phyloP scores from a whole-genome alignment of 2,797 vertebrate genomes.

The Rhodeus uyekii region DNA sequence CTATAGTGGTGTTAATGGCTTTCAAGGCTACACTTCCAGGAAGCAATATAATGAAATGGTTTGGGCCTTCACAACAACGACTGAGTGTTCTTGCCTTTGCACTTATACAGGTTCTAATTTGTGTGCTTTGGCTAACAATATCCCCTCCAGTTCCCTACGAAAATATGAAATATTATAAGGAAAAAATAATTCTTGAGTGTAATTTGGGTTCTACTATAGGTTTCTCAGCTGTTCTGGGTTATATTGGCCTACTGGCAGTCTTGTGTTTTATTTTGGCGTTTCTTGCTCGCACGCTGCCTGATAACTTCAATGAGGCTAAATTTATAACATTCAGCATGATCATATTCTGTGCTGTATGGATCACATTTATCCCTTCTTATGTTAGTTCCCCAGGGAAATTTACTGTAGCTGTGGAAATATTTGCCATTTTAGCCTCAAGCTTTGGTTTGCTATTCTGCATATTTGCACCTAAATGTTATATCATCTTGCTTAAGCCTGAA shows the following conservation, averaged over 20 bases:
- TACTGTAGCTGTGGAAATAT: constrained; percentile 62
- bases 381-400: constrained; percentile 62
- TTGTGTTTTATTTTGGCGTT: constrained; percentile 62
- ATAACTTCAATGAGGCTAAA: constrained; percentile 65
- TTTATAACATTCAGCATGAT: constrained; percentile 66
- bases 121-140: constrained; percentile 61
- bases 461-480: constrained; percentile 64
- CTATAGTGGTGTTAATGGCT: constrained; percentile 76
- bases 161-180: constrained; percentile 57
- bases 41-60: constrained; percentile 75
- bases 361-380: constrained; percentile 62
- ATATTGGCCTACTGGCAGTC: constrained; percentile 57
- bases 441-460: constrained; percentile 62
- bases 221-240: constrained; percentile 63
- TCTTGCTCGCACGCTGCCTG: constrained; percentile 58
- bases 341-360: constrained; percentile 64
- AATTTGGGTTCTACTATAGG: constrained; percentile 58
- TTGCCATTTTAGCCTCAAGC: constrained; percentile 61
- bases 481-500: constrained; percentile 62
- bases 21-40: constrained; percentile 70
- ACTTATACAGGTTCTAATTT: constrained; percentile 63
- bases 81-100: constrained; percentile 70
- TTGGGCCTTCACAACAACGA: constrained; percentile 73
- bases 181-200: constrained; percentile 65
- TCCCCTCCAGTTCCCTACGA: constrained; percentile 58